These are phyloP conservation scores for Saxicola maurus DNA, from an alignment of 2,797 vertebrate genomes.

Conservation along the genomic window DNA sequence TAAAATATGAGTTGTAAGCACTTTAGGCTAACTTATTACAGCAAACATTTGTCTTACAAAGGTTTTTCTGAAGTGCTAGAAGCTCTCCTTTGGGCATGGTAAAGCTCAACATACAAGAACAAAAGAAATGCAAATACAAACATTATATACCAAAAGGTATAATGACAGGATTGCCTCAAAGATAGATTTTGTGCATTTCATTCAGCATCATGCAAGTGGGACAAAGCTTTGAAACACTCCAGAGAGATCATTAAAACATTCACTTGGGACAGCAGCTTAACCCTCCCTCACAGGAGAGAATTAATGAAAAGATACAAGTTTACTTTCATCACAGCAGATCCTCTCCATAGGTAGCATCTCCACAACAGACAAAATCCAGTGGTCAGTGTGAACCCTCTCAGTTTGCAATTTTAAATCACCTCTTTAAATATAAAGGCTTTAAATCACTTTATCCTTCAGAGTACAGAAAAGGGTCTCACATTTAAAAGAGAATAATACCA, in stretches of 20 bases:
- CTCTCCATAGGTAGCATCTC: conserved; percentile 29
- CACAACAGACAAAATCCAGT: neutral
- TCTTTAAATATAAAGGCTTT: neutral
- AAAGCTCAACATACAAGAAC: conserved; percentile 31
- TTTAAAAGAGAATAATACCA: neutral
- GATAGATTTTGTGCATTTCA: neutral
- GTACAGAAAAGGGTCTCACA: neutral
- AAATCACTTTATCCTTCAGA: neutral
- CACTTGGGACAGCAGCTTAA: conserved; percentile 54
- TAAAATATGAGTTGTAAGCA: conserved; percentile 8
- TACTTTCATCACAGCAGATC: conserved; percentile 39
- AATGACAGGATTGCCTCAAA: conserved; percentile 36
- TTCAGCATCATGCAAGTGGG: conserved; percentile 1
- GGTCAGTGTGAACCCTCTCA: neutral
- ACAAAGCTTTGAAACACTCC: conserved; percentile 49
- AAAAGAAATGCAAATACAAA: conserved; percentile 58
- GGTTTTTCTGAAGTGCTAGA: conserved; percentile 32
- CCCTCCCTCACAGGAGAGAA: neutral
- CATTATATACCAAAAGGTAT: conserved; percentile 19
- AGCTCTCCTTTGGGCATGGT: conserved; percentile 14
- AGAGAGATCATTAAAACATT: conserved; percentile 60
- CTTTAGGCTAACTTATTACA: neutral
- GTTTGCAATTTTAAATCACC: conserved; percentile 9
- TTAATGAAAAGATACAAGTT: conserved; percentile 48
- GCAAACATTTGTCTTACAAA: conserved; percentile 6